These are phyloP conservation scores for Heloderma charlesbogerti DNA, from an alignment of 2,113 vertebrate species.

Conservation along the genomic window DNA sequence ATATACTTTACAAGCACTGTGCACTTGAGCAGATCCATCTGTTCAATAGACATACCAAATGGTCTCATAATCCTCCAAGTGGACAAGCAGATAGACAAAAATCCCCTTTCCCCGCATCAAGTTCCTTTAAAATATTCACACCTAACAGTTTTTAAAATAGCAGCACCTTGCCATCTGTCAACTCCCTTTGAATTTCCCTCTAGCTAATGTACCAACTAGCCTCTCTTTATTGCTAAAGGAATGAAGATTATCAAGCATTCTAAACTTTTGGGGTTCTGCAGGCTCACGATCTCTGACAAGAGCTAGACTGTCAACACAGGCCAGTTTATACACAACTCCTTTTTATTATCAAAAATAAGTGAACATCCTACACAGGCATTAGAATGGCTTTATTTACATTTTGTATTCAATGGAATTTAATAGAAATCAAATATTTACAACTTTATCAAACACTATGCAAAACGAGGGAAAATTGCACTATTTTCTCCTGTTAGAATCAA, in stretches of 20 bases:
- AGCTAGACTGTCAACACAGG: background rate
- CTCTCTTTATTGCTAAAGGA: background rate
- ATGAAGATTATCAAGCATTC: background rate
- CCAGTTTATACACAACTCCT: constrained; percentile 32
- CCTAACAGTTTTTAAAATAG: background rate
- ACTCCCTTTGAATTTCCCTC: no score
- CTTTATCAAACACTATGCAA: constrained; percentile 66
- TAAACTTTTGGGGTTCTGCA: background rate
- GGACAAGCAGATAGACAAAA: background rate
- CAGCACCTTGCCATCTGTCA: background rate
- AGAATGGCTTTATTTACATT: constrained; percentile 85
- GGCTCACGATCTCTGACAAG: background rate
- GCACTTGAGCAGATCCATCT: background rate
- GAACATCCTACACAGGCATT: constrained; percentile 53
- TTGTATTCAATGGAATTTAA: constrained; percentile 78
- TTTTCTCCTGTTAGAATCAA: constrained; percentile 67
- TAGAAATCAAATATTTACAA: constrained; percentile 85
- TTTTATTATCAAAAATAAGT: constrained; percentile 38
- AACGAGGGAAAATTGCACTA: constrained; percentile 65
- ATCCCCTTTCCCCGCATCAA: background rate
- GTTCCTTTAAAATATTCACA: background rate
- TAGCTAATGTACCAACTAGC: background rate
- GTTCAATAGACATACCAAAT: background rate
- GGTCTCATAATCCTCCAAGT: background rate
- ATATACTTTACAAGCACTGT: background rate